Evolutionary conservation across 2,888 invertebrate species (phyloP), one percentile per base, ranked within the genome.

Genomic region (Euzetes globulus): DNA sequence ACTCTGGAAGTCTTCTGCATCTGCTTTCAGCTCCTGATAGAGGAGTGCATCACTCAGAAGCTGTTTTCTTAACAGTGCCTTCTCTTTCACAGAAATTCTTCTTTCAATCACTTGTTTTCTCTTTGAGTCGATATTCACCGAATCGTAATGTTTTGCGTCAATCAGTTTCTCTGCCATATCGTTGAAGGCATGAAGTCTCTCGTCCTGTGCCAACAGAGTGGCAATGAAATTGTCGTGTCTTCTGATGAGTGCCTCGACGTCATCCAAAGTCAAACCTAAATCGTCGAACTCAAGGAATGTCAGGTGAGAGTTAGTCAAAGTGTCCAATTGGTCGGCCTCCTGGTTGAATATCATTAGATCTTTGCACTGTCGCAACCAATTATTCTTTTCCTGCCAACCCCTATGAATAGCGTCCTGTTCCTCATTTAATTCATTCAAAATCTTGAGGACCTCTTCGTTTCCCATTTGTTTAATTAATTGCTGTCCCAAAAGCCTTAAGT

Each of bases 261-360:
- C 27, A 25, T 60, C 60, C 9, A 25, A n/a, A 25, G 60, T n/a
- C 80, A 90, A 90, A 78, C 96, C 97, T 63, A 92, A 86, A 78
- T 94, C 90, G 13, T 87, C 87, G 83, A 91, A 91, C 79, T 95
- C 95, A 25, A 98, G 85, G 84, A 93, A 95, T 0, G 94, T 93
- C 82, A 94, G 91, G 82, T 98, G 96, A 19, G 94, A 92, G 73
- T 92, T 92, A 71, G 93, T 94, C 15, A 92, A 90, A 0, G 97
- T 94, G 84, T 98, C 97, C 77, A 98, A 92, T 82, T 96, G 92
- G 82, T 98, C 97, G 0, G 96, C 96, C 83, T 98, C 98, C 52
- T 94, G 88, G 83, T 94, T 94, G 84, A 96, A 95, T 78, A 90
- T 87, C 83, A 93, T 94, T 76, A 97, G 84, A 79, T 95, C 92